phyloP scores from a whole-genome alignment of 2,113 vertebrate genomes.

The Hiodon alosoides region DNA sequence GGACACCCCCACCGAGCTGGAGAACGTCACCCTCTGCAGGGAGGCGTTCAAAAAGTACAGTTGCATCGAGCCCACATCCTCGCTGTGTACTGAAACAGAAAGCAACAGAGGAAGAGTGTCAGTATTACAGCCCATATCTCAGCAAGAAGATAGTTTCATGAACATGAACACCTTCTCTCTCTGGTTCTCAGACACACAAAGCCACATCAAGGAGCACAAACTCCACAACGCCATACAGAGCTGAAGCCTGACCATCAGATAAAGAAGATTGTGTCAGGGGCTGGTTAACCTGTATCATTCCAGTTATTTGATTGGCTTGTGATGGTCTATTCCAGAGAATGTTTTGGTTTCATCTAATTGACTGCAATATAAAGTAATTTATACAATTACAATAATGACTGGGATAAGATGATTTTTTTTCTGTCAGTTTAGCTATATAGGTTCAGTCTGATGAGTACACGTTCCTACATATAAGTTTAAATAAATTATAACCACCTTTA shows the following conservation, averaged over 20 bases:
- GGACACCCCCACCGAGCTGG: constrained; percentile 84
- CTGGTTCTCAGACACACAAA: constrained; percentile 15
- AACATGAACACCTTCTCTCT: too few species aligned
- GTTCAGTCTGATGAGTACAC: not conserved
- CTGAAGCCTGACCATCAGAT: too few species aligned
- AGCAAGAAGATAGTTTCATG: too few species aligned
- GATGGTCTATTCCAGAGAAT: too few species aligned
- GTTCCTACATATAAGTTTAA: not conserved
- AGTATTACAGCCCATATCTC: not conserved
- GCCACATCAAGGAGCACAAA: not conserved
- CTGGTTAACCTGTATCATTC: too few species aligned
- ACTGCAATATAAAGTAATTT: too few species aligned
- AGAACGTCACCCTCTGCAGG: constrained; percentile 92
- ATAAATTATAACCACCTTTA: not conserved
- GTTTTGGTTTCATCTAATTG: too few species aligned
- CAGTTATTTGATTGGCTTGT: too few species aligned
- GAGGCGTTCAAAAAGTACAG: constrained; percentile 99
- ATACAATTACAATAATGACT: too few species aligned
- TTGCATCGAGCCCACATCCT: constrained; percentile 83
- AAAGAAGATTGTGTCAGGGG: too few species aligned
- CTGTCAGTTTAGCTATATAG: too few species aligned
- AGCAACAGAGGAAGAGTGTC: constrained; percentile 25
- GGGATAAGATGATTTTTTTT: too few species aligned
- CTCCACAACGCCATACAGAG: not conserved
- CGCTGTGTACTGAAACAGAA: constrained; percentile 71